Conservation (phyloP, 2,113 vertebrate species). For the Drymodes brunneopygia region DNA sequence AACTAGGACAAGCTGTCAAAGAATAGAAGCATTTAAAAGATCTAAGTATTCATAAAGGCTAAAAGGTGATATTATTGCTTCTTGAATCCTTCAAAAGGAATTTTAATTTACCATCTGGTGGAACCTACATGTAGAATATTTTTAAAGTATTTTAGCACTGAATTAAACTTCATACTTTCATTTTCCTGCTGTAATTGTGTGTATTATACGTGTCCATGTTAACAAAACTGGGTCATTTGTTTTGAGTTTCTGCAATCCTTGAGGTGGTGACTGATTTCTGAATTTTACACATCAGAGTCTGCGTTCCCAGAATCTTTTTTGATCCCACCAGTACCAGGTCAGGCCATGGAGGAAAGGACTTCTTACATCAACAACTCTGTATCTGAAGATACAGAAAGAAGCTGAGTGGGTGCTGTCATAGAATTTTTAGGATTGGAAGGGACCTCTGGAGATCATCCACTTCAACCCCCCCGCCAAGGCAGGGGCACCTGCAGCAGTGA, state of each 20-base stretch:
- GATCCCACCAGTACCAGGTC: not conserved
- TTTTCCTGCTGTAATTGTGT: not conserved
- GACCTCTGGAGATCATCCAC: not conserved
- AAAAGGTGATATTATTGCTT: not conserved
- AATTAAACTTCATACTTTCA: not conserved
- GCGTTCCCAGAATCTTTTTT: not conserved
- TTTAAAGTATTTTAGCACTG: not conserved
- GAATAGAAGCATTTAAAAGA: not conserved
- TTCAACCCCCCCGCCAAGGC: not conserved
- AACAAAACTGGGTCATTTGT: not conserved
- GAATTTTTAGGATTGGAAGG: not conserved
- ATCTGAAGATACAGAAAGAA: not conserved
- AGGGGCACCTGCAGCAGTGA: not conserved
- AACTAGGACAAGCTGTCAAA: slow-evolving; percentile 29
- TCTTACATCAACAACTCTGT: not conserved
- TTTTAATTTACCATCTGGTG: not conserved
- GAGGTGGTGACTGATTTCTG: not conserved
- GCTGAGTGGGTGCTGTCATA: not conserved
- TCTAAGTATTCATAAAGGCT: not conserved
- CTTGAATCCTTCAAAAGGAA: not conserved
- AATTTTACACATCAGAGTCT: not conserved
- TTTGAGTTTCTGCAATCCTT: not conserved
- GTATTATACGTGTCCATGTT: not conserved
- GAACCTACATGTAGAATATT: not conserved
- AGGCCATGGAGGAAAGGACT: not conserved